Evolutionary conservation across 2,797 vertebrate genomes (phyloP).

Genomic region (Epinephelus malabaricus): DNA sequence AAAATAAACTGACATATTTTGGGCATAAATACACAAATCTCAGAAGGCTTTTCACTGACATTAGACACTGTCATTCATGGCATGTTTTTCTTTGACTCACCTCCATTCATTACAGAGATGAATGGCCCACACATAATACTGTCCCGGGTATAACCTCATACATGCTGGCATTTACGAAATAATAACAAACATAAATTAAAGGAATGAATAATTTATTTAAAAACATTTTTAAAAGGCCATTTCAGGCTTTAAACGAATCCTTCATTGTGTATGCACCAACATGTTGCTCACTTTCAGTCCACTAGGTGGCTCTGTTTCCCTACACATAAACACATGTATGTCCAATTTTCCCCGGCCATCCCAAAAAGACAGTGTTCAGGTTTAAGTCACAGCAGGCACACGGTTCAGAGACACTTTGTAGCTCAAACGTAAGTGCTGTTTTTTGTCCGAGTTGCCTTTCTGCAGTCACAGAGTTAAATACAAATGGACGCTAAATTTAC

Average conservation of each 20-base stretch:
- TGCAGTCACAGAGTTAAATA: conserved; percentile 4
- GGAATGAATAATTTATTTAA: conserved; percentile 57
- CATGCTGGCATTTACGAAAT: conserved; percentile 30
- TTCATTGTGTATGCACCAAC: conserved; percentile 44
- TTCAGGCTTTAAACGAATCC: conserved; percentile 48
- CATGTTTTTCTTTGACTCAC: neutral
- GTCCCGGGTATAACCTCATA: neutral
- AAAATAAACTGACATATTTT: conserved; percentile 6
- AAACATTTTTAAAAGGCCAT: conserved; percentile 41
- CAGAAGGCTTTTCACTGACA: too few relatives aligned
- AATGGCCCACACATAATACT: conserved; percentile 41
- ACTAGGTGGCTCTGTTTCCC: conserved; percentile 60
- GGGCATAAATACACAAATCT: neutral
- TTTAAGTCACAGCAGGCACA: conserved; percentile 68
- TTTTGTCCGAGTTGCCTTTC: conserved; percentile 10
- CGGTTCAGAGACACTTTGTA: conserved; percentile 27
- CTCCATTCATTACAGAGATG: neutral
- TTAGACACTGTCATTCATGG: too few relatives aligned
- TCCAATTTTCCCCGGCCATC: neutral
- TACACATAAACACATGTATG: conserved; percentile 31
- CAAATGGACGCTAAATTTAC: neutral
- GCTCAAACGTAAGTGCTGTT: neutral
- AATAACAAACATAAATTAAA: conserved; percentile 56
- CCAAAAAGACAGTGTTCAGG: conserved; percentile 20
- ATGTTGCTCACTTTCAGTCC: conserved; percentile 35